A percentile compares a stretch with the other conserved stretches of the same genome.
Conservation (phyloP, 2,888 invertebrate genomes). For the Microctonus brassicae region DNA sequence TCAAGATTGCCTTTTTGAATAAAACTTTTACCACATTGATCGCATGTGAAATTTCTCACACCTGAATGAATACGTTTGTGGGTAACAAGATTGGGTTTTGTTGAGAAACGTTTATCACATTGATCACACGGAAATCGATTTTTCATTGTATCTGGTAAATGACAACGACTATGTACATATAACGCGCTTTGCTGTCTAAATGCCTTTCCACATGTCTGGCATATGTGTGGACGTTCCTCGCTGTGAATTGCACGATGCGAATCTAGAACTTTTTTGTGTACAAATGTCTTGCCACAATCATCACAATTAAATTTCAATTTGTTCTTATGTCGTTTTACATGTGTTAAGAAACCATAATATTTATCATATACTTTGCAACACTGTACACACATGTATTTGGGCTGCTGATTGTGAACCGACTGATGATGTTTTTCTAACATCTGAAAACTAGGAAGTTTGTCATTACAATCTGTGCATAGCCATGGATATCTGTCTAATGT, state of each 20-base stretch:
- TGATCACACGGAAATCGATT: slow-evolving; percentile 74
- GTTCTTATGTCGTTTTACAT: slow-evolving; percentile 76
- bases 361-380: slow-evolving; percentile 77
- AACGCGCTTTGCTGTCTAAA: slow-evolving; percentile 74
- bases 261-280: slow-evolving; percentile 70
- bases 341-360: slow-evolving; percentile 76
- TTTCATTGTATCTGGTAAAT: slow-evolving; percentile 73
- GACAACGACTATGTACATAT: slow-evolving; percentile 72
- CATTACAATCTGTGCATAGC: slow-evolving; percentile 72
- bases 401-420: slow-evolving; percentile 75
- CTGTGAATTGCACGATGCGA: slow-evolving; percentile 71
- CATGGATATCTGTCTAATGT: slow-evolving; percentile 71
- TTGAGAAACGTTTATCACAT: slow-evolving; percentile 74
- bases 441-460: slow-evolving; percentile 69
- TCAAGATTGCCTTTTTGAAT: slow-evolving; percentile 74
- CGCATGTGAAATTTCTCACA: slow-evolving; percentile 72
- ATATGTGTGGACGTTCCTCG: slow-evolving; percentile 71
- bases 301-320: slow-evolving; percentile 74
- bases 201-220: slow-evolving; percentile 73
- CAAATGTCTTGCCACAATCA: slow-evolving; percentile 73
- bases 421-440: slow-evolving; percentile 75
- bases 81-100: slow-evolving; percentile 73
- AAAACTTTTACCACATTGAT: slow-evolving; percentile 75
- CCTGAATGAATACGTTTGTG: slow-evolving; percentile 74
- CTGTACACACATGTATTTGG: slow-evolving; percentile 77